phyloP scores from a whole-genome alignment of 2,113 vertebrate genomes.

The Tragelaphus imberbis region DNA sequence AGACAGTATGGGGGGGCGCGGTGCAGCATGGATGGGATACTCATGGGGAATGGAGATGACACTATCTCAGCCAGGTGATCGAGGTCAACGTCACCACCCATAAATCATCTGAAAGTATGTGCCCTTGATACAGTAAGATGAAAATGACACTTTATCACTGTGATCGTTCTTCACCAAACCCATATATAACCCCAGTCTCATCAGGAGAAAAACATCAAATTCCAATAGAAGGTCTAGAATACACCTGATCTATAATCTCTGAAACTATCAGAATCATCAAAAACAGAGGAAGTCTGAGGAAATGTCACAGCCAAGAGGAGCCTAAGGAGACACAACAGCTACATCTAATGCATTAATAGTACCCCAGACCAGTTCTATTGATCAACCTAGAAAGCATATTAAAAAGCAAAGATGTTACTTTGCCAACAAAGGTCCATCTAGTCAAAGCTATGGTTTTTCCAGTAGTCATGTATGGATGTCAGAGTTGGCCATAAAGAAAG shows the following conservation, averaged over 20 bases:
- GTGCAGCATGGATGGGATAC: not conserved
- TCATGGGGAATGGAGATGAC: not conserved
- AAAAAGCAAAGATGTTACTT: not conserved
- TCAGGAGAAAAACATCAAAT: not conserved
- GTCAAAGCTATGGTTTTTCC: not conserved
- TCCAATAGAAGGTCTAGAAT: not conserved
- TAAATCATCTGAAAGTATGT: not conserved
- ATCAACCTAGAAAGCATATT: not conserved
- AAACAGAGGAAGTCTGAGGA: not conserved
- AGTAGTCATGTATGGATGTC: not conserved
- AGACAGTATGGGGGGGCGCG: fast-evolving
- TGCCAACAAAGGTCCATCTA: not conserved
- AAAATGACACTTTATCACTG: not conserved
- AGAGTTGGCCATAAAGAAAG: not conserved
- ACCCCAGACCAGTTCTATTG: not conserved
- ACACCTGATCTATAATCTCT: not conserved
- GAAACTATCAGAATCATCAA: not conserved
- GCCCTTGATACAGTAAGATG: not conserved
- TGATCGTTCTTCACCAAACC: not conserved
- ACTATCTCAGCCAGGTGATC: not conserved
- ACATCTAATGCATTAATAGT: not conserved
- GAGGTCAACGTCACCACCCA: not conserved
- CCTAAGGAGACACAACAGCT: not conserved
- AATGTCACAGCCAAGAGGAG: not conserved
- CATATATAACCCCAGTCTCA: not conserved